These are phyloP conservation scores for Tetramorium bicarinatum DNA, from an alignment of 2,888 invertebrate species.

Conservation along the genomic window DNA sequence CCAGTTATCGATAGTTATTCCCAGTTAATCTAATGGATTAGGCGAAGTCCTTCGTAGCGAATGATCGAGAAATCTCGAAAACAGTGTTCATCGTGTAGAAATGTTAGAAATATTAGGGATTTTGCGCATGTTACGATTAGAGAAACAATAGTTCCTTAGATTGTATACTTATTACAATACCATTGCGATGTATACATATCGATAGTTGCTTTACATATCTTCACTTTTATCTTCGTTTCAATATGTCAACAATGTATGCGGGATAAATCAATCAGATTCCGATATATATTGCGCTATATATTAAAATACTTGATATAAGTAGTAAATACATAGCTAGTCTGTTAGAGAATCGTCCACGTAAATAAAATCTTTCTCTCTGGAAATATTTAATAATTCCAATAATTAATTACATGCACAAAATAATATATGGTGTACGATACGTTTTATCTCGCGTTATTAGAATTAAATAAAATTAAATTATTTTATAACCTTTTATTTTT, in stretches of 20 bases:
- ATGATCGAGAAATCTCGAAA: conserved; percentile 28
- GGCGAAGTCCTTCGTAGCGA: conserved; percentile 37
- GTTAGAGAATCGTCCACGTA: conserved; percentile 18
- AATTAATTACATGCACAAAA: conserved; percentile 6
- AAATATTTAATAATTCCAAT: conserved; percentile 13
- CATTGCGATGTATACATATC: conserved; percentile 63
- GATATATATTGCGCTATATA: conserved; percentile 6
- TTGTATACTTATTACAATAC: conserved; percentile 50
- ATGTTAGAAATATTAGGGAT: conserved; percentile 39
- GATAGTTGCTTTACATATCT: conserved; percentile 36
- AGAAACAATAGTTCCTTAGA: conserved; percentile 69
- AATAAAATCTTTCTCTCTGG: background rate
- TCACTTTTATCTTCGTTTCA: conserved; percentile 20
- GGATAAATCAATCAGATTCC: background rate
- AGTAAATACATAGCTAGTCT: conserved; percentile 35
- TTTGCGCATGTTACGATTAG: conserved; percentile 56
- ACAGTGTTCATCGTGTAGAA: conserved; percentile 14
- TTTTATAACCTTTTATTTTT: conserved; percentile 15
- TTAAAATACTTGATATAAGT: conserved; percentile 28
- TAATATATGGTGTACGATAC: background rate
- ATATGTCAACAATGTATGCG: background rate
- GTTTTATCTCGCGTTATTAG: conserved; percentile 36
- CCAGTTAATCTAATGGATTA: conserved; percentile 48
- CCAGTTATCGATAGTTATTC: conserved; percentile 28
- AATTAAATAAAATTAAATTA: background rate